Evolutionary conservation across 2,797 vertebrate genomes (phyloP), one percentile per base, ranked within the genome.

Genomic region (Sebastes miniatus): DNA sequence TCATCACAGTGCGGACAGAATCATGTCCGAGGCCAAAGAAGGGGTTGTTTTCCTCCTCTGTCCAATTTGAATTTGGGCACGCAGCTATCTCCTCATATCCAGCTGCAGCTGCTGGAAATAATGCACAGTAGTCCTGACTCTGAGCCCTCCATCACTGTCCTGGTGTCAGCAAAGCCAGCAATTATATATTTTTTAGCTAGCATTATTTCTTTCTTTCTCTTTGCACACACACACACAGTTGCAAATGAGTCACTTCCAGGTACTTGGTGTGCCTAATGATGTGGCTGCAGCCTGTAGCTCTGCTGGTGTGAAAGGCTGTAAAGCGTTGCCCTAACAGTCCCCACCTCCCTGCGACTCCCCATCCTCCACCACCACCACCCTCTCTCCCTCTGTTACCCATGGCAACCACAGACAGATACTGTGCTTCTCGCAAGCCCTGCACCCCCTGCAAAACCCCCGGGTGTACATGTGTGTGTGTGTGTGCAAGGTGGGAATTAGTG

Each of bases 331-430:
- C 76, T 58, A 79, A 73, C 80, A 69, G 65, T 56, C 34, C 76
- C 81, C 73, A 34, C 80, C 67, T 39, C 62, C 62, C 58, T 36
- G 20, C 18, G 8, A 20, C 9, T 20, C 39, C 18, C 32, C n/a
- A 36, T 68, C 54, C 22, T 56, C 43, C 57, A 27, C n/a, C 67
- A 57, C 57, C 81, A 22, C 65, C 80, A 54, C 50, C 74, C 75
- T 67, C 34, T 79, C 81, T 80, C 71, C 77, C 70, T 77, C 87
- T 71, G 93, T 95, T 92, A 90, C 95, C 93, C 88, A 87, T 94
- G 82, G 93, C 93, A 96, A 96, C 94, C 84, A 84, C 88, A 86
- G 90, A 87, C 79, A 89, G 89, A 92, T 87, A 85, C 83, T 79
- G 81, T 81, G 82, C 83, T 89, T 85, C 75, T 69, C 29, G 27